Percentiles rank a stretch among this genome's conserved stretches.
phyloP scores from a whole-genome alignment of 2,113 vertebrate species.

The Brachionichthys hirsutus region DNA sequence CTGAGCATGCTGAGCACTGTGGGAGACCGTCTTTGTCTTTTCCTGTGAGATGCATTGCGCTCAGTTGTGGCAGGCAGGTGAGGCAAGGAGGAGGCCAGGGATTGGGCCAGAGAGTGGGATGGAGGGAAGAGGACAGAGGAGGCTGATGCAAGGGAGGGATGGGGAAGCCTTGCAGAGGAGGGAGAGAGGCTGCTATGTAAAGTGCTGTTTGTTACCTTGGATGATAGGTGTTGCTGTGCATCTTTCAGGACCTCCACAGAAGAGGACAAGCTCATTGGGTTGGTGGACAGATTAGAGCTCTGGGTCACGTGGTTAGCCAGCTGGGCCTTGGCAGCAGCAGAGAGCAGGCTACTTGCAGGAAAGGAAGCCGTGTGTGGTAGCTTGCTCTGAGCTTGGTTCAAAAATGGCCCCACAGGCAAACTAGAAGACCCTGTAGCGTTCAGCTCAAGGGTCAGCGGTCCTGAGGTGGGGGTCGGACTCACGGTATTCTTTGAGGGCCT shows the following conservation, averaged over 20 bases:
- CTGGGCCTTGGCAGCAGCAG: conserved; percentile 88
- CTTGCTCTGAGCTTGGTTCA: conserved; percentile 74
- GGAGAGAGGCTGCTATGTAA: conserved; percentile 81
- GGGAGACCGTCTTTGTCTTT: conserved; percentile 66
- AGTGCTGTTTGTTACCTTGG: conserved; percentile 87
- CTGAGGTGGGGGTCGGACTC: conserved; percentile 64
- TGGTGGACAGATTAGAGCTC: conserved; percentile 70
- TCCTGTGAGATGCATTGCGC: conserved; percentile 62
- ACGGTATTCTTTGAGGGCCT: conserved; percentile 53
- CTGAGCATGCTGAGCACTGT: conserved; percentile 64
- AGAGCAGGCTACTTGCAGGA: conserved; percentile 87
- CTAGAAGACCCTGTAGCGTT: conserved; percentile 72
- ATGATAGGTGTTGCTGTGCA: conserved; percentile 61
- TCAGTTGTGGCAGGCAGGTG: conserved; percentile 61
- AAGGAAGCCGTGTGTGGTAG: conserved; percentile 80
- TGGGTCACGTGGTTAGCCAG: conserved; percentile 79
- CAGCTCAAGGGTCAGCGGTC: conserved; percentile 56
- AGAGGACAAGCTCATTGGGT: conserved; percentile 35
- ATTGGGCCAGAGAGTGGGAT: conserved; percentile 65
- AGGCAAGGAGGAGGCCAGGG: conserved; percentile 64
- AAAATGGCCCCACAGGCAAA: conserved; percentile 74
- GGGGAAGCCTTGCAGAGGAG: conserved; percentile 58
- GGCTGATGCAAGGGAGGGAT: conserved; percentile 58
- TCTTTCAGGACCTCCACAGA: conserved; percentile 68
- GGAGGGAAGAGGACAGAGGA: conserved; percentile 66